Evolutionary conservation across 1,140 invertebrate species (phyloP).

Genomic region (Aphis gossypii): DNA sequence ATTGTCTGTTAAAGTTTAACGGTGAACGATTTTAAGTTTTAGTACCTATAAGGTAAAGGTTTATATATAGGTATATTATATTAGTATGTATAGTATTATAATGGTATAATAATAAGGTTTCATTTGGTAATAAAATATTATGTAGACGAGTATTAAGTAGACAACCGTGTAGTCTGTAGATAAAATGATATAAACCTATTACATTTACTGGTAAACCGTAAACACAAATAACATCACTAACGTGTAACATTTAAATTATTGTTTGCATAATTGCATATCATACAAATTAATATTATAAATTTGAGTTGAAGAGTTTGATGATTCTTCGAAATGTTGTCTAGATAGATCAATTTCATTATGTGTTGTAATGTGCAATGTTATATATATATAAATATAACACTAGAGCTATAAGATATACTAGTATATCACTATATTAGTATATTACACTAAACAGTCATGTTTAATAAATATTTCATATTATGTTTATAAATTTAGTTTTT

Average conservation of each 20-base stretch:
- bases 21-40: no score
- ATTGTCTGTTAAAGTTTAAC: no score
- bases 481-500: slow-evolving; percentile 1
- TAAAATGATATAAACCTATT: not conserved
- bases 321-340: not conserved
- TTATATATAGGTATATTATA: no score
- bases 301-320: not conserved
- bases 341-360: not conserved
- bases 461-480: not conserved
- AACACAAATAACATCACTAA: not conserved
- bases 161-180: not conserved
- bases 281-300: not conserved
- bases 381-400: not conserved
- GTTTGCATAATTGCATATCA: not conserved
- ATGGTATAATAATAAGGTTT: not conserved
- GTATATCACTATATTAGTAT: not conserved
- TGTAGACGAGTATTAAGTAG: not conserved
- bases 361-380: not conserved
- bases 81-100: not conserved
- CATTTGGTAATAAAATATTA: slow-evolving; percentile 9
- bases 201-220: not conserved
- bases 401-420: not conserved
- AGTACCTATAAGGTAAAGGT: no score
- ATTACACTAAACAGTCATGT: not conserved
- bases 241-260: not conserved